A percentile compares a stretch with the other conserved stretches of the same genome.
Evolutionary conservation across 2,113 vertebrate genomes (phyloP).

Genomic region (Pollachius pollachius): DNA sequence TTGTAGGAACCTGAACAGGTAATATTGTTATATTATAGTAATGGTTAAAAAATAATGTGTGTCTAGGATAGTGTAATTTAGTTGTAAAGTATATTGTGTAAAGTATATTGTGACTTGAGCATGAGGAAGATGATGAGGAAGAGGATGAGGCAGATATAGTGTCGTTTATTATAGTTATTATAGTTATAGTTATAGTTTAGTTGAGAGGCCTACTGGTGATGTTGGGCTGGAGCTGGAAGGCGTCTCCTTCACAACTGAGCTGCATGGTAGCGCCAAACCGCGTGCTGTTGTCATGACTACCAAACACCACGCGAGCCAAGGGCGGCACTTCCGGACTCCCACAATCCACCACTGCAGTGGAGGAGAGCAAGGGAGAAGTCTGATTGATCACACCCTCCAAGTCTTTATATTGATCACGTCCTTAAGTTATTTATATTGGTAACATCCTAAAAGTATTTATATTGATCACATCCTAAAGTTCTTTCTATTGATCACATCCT

Average conservation of each 20-base stretch:
- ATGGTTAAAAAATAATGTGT: background rate
- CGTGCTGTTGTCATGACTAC: conserved; percentile 81
- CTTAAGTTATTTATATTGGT: no score
- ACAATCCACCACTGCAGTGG: conserved; percentile 85
- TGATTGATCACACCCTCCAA: no score
- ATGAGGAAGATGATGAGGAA: no score
- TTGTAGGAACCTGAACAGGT: conserved; percentile 72
- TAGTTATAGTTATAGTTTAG: background rate
- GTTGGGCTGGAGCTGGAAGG: conserved; percentile 71
- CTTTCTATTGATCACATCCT: no score
- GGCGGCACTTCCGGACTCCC: conserved; percentile 72
- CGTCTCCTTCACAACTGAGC: conserved; percentile 79
- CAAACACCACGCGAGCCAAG: conserved; percentile 77
- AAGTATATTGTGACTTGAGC: no score
- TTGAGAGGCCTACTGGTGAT: conserved; percentile 69
- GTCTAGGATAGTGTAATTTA: background rate
- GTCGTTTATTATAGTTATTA: background rate
- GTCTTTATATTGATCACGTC: no score
- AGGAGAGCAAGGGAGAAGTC: background rate
- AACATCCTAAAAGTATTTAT: no score
- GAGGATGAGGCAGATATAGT: background rate
- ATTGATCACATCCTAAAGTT: no score
- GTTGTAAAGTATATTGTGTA: no score
- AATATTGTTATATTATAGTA: background rate
- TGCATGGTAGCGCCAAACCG: conserved; percentile 77